Evolutionary conservation across 2,113 vertebrate genomes (phyloP), one percentile per base, ranked within the genome.

Genomic region (Gambusia holbrooki): DNA sequence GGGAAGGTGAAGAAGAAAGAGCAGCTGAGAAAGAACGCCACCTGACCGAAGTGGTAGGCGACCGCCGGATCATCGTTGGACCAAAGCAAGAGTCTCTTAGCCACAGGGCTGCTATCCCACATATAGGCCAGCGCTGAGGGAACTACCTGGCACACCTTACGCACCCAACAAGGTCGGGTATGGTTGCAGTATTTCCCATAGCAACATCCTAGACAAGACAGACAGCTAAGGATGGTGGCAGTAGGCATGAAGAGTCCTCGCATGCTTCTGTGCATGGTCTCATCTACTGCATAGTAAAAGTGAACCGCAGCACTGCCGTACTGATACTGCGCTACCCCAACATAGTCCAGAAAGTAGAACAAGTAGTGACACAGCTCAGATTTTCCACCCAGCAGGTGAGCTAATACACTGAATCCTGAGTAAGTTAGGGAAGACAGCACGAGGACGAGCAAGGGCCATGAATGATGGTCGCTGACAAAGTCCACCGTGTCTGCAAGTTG

Each of bases 271-370:
- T 96, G 92, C 94, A 96, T 93, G 71, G 88, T 64, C 0, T 96
- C 95, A 77, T 97, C 96, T 0, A 95, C 93, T 45, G 95, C 86
- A 0, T 97, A 98, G 90, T 98, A 97, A 76, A 96, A 98, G 79
- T 98, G 97, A 0, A 73, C 95, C 33, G 95, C 54, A 1, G 96
- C 97, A 0, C 97, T 98, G 88, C 96, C 94, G 0, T 96, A 98
- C 91, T 98, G 97, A 83, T 98, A 98, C 62, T 96, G 79, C 0
- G 97, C 96, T 0, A 98, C 97, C 0, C 97, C 97, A 1, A 98
- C 94, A 0, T 98, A 98, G 91, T 98, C 97, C 94, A 98, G 68
- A 75, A 96, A 98, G 93, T 95, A 98, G 92, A 98, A 96, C 25
- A 89, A 22, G 15, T 95, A 96, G 82, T 98, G 96, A 82, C 91